Evolutionary conservation across 2,797 vertebrate species (phyloP).

Genomic region (Linurgus olivaceus): DNA sequence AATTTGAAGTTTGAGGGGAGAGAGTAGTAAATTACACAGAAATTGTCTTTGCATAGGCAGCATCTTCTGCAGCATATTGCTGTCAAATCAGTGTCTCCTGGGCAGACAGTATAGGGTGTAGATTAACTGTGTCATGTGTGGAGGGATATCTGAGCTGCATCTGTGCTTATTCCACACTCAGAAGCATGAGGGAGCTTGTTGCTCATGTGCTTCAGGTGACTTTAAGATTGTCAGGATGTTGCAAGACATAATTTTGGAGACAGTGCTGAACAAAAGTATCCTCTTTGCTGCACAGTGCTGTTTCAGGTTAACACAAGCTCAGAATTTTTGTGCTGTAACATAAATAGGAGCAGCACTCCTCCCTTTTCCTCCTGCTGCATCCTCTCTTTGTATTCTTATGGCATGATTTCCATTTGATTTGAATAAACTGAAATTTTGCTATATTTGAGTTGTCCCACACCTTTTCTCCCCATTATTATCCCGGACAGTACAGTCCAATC

Average conservation of each 20-base stretch:
- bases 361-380: not conserved
- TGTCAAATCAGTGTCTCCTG: not conserved
- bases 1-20: not conserved
- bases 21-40: not conserved
- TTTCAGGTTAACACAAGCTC: not conserved
- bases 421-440: not conserved
- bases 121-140: not conserved
- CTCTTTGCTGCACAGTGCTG: not conserved
- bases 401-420: not conserved
- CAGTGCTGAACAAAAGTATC: not conserved
- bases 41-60: not conserved
- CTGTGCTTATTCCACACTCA: not conserved
- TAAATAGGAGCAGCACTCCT: not conserved
- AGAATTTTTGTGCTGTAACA: not conserved
- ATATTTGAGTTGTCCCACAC: not conserved
- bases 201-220: not conserved
- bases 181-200: rapidly evolving
- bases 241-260: not conserved
- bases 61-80: not conserved
- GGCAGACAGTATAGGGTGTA: not conserved
- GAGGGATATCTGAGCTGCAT: not conserved
- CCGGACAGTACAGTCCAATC: not conserved
- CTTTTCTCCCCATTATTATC: not conserved
- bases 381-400: not conserved
- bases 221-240: not conserved